These are phyloP conservation scores for Brienomyrus longianalis DNA, from an alignment of 2,113 vertebrate species.

Conservation along the genomic window DNA sequence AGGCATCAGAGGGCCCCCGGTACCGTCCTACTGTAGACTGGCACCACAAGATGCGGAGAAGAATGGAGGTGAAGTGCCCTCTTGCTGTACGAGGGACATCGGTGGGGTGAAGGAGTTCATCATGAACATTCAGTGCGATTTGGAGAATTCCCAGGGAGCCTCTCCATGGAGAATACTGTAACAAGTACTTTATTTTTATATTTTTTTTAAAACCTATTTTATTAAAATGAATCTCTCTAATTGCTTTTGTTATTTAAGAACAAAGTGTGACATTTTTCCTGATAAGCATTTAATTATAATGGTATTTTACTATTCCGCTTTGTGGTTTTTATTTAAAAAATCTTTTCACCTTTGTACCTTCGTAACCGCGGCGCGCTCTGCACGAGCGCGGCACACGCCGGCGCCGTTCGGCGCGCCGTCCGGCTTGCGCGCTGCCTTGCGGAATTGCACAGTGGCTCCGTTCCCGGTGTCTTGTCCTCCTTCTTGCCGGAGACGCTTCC, in stretches of 20 bases:
- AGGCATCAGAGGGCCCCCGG: neutral
- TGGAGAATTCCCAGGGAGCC: neutral
- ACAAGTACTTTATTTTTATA: neutral
- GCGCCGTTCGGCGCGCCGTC: neutral
- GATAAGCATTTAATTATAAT: neutral
- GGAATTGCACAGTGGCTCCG: neutral
- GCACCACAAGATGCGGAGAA: no score
- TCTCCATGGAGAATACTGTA: neutral
- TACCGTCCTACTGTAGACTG: neutral
- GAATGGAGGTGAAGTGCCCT: neutral
- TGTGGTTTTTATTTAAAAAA: neutral
- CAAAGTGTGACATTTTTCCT: neutral
- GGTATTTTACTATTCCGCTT: neutral
- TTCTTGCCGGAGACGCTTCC: neutral
- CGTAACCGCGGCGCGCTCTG: neutral
- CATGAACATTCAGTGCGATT: neutral
- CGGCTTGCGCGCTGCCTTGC: no score
- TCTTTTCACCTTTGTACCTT: neutral
- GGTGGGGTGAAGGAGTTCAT: neutral
- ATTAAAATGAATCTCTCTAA: neutral
- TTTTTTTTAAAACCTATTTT: neutral
- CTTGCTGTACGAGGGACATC: neutral
- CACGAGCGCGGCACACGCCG: no score
- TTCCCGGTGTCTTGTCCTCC: neutral
- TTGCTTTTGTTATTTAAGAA: neutral